Evolutionary conservation across 2,888 invertebrate genomes (phyloP).

Genomic region (Norana najaformis): DNA sequence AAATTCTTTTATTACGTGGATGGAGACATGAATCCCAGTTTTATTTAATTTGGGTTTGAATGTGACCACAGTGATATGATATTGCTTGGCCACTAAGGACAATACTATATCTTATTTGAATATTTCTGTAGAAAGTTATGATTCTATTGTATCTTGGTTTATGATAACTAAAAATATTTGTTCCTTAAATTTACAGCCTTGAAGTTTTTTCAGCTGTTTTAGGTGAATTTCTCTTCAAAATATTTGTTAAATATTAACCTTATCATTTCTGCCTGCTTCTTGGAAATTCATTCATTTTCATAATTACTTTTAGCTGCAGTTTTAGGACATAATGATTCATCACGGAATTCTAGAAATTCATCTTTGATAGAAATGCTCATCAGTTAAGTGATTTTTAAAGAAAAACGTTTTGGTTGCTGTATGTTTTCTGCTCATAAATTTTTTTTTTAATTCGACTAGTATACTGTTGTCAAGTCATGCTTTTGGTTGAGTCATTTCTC

Average conservation of each 20-base stretch:
- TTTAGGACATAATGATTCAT: background rate
- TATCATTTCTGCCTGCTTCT: background rate
- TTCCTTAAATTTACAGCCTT: background rate
- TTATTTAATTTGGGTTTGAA: too few relatives aligned
- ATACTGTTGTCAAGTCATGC: background rate
- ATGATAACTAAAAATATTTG: background rate
- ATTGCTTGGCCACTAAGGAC: background rate
- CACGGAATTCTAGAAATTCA: background rate
- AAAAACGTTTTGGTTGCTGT: background rate
- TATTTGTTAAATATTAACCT: background rate
- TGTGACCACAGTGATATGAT: too few relatives aligned
- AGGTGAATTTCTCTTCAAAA: background rate
- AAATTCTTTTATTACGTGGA: too few relatives aligned
- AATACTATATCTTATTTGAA: background rate
- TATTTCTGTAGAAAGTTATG: background rate
- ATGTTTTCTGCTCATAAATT: background rate
- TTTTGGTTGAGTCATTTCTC: background rate
- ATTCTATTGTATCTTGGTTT: background rate
- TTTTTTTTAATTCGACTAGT: background rate
- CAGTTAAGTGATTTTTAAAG: background rate
- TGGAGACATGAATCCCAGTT: too few relatives aligned
- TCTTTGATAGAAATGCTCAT: background rate
- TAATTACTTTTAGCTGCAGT: background rate
- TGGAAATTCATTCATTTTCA: background rate
- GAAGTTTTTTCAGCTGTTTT: background rate